A percentile compares a stretch with the other conserved stretches of the same genome.
These are phyloP conservation scores for Caenorhabditis inopinata DNA, from an alignment of 1,140 invertebrate genomes.

Conservation along the genomic window DNA sequence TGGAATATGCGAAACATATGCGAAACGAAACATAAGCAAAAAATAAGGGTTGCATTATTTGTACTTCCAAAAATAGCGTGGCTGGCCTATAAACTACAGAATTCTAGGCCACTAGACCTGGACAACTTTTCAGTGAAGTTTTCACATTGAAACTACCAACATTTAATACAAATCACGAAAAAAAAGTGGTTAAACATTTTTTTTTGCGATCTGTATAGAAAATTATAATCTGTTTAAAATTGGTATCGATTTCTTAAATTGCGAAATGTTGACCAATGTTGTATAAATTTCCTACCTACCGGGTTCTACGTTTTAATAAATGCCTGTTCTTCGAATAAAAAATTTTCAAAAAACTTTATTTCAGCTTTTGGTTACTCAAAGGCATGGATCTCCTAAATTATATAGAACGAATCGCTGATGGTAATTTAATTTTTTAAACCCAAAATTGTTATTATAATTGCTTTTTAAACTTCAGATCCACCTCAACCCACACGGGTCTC, in stretches of 20 bases:
- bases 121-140: neutral
- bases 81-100: neutral
- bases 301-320: too few species aligned
- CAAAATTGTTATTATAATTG: neutral
- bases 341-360: too few species aligned
- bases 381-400: constrained; percentile 19
- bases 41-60: too few species aligned
- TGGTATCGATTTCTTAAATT: neutral
- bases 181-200: neutral
- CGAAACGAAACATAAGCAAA: too few species aligned
- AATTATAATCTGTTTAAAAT: neutral
- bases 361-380: too few species aligned
- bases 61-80: too few species aligned
- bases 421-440: neutral
- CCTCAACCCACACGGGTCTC: neutral
- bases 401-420: constrained; percentile 16
- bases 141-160: neutral
- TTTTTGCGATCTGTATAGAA: neutral
- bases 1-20: too few species aligned
- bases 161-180: too few species aligned
- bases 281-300: neutral
- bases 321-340: too few species aligned
- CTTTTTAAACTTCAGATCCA: neutral
- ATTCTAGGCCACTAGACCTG: neutral
- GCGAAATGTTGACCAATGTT: neutral